Percentiles rank a stretch among this genome's conserved stretches.
phyloP scores from a whole-genome alignment of 2,888 invertebrate species.

The Lasioglossum morio region DNA sequence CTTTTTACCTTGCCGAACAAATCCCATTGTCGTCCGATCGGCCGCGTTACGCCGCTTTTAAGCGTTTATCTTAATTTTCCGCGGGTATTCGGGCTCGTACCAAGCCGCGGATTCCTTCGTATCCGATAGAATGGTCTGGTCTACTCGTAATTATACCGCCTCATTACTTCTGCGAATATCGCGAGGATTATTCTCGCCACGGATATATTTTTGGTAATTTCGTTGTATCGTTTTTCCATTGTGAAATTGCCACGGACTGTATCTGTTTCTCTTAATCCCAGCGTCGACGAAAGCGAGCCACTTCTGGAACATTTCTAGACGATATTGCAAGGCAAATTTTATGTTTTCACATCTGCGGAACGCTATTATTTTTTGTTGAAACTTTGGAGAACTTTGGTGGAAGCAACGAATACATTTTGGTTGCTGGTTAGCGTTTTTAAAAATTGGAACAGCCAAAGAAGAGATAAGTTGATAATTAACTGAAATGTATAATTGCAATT shows the following conservation, averaged over 20 bases:
- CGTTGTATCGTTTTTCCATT: not conserved
- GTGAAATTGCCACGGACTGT: not conserved
- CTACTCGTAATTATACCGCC: not conserved
- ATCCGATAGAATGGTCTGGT: not conserved
- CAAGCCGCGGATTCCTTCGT: not conserved
- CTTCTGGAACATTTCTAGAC: not conserved
- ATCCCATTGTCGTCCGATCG: conserved; percentile 38
- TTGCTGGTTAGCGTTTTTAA: not conserved
- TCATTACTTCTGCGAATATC: not conserved
- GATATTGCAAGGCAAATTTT: not conserved
- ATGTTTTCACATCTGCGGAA: not conserved
- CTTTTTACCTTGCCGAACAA: conserved; percentile 42
- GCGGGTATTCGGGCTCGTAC: not conserved
- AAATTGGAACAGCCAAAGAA: not conserved
- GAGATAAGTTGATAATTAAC: no score
- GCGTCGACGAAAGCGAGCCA: not conserved
- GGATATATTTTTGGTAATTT: not conserved
- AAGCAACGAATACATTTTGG: not conserved
- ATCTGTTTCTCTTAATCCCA: not conserved
- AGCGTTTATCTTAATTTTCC: conserved; percentile 33
- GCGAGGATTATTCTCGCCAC: not conserved
- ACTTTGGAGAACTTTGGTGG: not conserved
- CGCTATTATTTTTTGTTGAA: not conserved
- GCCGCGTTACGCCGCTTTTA: not conserved
- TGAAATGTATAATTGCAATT: no score